phyloP scores from a whole-genome alignment of 2,113 vertebrate species.

The Zootoca vivipara region DNA sequence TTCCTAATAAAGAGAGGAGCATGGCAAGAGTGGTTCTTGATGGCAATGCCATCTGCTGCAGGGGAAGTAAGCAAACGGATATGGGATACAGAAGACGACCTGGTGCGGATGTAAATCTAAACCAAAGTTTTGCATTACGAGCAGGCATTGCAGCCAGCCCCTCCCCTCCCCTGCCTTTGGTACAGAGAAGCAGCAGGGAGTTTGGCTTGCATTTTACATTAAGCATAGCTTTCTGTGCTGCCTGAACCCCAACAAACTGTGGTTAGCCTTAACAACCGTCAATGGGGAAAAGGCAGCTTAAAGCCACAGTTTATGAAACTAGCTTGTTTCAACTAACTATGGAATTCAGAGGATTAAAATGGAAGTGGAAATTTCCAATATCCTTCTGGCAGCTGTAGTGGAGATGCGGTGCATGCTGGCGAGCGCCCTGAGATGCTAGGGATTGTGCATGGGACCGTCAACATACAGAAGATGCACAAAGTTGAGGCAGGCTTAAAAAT shows the following conservation, averaged over 20 bases:
- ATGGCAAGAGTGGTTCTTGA: background rate
- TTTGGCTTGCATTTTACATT: background rate
- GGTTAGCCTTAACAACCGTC: background rate
- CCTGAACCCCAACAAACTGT: background rate
- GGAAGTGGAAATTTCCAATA: background rate
- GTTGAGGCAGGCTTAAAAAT: background rate
- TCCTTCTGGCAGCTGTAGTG: background rate
- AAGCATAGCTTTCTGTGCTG: background rate
- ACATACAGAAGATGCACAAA: too few species aligned
- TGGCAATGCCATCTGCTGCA: background rate
- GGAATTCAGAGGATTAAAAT: background rate
- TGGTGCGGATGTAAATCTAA: background rate
- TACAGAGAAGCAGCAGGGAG: background rate
- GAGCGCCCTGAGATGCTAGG: background rate
- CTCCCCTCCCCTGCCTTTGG: too few species aligned
- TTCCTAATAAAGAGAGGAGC: background rate
- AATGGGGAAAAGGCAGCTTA: background rate
- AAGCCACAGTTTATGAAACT: background rate
- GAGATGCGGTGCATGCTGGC: background rate
- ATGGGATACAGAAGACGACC: background rate
- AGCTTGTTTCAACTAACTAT: background rate
- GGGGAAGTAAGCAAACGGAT: background rate
- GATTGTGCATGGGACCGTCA: background rate
- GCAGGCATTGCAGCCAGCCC: background rate
- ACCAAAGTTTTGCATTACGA: background rate